phyloP scores from a whole-genome alignment of 2,113 vertebrate genomes.

The Colossoma macropomum region DNA sequence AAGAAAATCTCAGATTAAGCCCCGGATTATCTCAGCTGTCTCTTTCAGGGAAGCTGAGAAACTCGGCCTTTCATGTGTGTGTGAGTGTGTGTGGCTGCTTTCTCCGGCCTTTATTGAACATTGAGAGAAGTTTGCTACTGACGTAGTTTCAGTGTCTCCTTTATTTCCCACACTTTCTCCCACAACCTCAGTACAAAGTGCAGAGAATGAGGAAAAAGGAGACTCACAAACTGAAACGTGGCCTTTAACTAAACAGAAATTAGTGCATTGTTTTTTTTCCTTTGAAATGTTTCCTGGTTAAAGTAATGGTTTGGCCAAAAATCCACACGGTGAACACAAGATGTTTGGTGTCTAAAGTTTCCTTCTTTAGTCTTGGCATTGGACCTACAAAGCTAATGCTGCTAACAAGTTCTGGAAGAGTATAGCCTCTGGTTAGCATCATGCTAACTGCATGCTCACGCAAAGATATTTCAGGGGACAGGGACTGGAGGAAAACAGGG shows the following conservation, averaged over 20 bases:
- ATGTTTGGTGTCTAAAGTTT: too few species aligned
- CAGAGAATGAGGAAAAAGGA: neutral
- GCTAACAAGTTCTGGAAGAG: too few species aligned
- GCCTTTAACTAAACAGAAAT: neutral
- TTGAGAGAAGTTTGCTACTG: neutral
- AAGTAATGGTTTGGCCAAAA: neutral
- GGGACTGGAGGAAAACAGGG: too few species aligned
- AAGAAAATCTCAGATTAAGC: constrained; percentile 26
- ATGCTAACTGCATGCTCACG: too few species aligned
- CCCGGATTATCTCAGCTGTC: neutral
- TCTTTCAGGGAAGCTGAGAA: neutral
- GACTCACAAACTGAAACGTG: neutral
- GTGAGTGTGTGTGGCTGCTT: constrained; percentile 15
- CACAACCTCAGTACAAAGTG: neutral
- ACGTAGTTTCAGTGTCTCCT: neutral
- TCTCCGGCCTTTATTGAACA: neutral
- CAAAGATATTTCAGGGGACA: too few species aligned
- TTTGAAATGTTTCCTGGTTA: neutral
- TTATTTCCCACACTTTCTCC: constrained; percentile 5
- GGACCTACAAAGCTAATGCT: too few species aligned
- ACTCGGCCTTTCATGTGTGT: neutral
- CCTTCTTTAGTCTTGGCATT: too few species aligned
- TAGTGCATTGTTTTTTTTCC: neutral
- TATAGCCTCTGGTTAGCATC: too few species aligned
- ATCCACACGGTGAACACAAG: neutral